Conservation (phyloP, 2,113 vertebrate species). For the Cyprinodon brontotheroides region DNA sequence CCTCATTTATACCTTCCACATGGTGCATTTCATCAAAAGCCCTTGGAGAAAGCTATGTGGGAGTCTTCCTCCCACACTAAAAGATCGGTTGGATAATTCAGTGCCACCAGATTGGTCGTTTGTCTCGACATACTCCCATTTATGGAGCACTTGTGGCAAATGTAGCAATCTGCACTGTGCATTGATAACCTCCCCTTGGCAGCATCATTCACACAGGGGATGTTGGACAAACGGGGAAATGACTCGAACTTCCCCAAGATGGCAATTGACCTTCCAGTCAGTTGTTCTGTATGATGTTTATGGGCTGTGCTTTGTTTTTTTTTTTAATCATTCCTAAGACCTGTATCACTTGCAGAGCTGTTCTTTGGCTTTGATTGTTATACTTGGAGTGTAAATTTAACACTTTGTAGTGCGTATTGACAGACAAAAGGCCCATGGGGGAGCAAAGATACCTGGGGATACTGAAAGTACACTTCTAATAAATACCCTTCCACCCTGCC, state of each 20-base stretch:
- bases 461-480: constrained; percentile 47
- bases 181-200: constrained; percentile 24
- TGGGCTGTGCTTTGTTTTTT: constrained; percentile 11
- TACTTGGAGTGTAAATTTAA: constrained; percentile 55
- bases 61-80: constrained; percentile 43
- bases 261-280: constrained; percentile 41
- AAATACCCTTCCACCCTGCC: constrained; percentile 57
- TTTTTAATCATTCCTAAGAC: constrained; percentile 24
- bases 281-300: constrained; percentile 22
- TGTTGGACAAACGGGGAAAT: constrained; percentile 14
- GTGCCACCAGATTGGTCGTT: constrained; percentile 60
- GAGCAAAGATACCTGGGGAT: constrained; percentile 44
- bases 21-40: constrained; percentile 22
- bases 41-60: constrained; percentile 11
- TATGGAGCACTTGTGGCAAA: constrained; percentile 64
- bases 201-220: constrained; percentile 33
- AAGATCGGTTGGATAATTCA: constrained; percentile 53
- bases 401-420: constrained; percentile 55
- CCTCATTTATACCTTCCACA: constrained; percentile 47
- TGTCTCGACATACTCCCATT: constrained; percentile 58
- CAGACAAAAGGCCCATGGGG: constrained; percentile 25
- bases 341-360: constrained; percentile 15
- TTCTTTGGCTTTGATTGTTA: constrained; percentile 45
- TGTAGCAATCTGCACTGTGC: constrained; percentile 27
- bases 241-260: constrained; percentile 28